Base-by-base conservation (phyloP, 2,113 vertebrate genomes). In the Alaudala cheleensis region DNA sequence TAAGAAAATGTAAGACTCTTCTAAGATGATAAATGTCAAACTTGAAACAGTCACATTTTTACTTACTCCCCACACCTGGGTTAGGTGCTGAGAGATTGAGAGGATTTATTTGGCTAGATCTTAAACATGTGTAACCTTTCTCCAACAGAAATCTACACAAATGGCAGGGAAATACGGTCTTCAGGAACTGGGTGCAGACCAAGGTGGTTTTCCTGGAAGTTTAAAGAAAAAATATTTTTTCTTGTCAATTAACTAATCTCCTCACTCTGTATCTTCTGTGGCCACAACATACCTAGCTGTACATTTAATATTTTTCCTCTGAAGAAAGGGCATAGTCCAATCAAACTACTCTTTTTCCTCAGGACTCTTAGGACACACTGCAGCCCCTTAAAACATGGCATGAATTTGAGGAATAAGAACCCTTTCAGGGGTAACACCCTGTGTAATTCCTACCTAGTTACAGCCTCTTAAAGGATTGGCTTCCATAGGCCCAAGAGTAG, bases 361-460 rank as follows among this genome's bases (percentile, higher is more conserved):
- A 28, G 16, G 19, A 62, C 8, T 37, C 16, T 18, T 22, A 69
- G 13, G 12, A 61, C 4, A 29, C 49, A 14, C 15, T 16, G 2
- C 18, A 88, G 5, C 7, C 15, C 24, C n/a, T 31, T 21, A 40
- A 42, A 53, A 40, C 14, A n/a, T 0, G 3, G 11, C 29, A 39
- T 0, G 6, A 2, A 0, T 3, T 56, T 7, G 5, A 65, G 20
- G 5, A 72, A 0, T 4, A 49, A 14, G 31, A 44, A 23, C 11
- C 14, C 13, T 14, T 5, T 21, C 5, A 60, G 19, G 22, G 2
- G 0, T 17, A 61, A 47, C 26, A 53, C 12, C 3, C 17, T 4
- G 15, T 14, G 0, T 6, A 39, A 39, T 11, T n/a, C 54, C 18
- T 6, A 3, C 17, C 26, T 37, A 53, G 25, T 51, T 25, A 45